Conservation (phyloP, 2,113 vertebrate species). For the Noturus placidus region DNA sequence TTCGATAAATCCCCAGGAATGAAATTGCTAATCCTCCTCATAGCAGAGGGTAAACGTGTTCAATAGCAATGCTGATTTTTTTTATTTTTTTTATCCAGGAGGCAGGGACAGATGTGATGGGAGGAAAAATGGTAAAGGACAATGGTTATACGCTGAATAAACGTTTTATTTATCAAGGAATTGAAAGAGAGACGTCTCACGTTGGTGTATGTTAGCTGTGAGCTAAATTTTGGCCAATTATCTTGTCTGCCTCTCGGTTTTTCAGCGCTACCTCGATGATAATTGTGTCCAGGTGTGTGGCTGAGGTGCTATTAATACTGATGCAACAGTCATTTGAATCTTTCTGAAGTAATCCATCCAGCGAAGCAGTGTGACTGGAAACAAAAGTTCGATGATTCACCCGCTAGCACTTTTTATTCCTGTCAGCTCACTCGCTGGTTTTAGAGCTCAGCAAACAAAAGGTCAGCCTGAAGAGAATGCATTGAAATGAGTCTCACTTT, state of each 20-base stretch:
- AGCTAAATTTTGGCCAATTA: not conserved
- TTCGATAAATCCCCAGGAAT: constrained; percentile 59
- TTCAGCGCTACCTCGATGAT: not conserved
- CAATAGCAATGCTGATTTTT: not conserved
- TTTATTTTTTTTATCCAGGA: not conserved
- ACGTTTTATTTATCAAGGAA: not conserved
- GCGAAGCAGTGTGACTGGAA: not conserved
- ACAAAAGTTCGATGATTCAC: constrained; percentile 7
- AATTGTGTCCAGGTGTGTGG: constrained; percentile 10
- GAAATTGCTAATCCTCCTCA: constrained; percentile 20
- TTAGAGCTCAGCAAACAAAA: constrained; percentile 48
- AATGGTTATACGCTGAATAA: no score
- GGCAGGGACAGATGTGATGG: not conserved
- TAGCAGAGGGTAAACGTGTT: not conserved
- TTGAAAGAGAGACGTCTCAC: not conserved
- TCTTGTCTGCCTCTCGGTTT: not conserved
- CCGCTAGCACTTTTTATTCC: not conserved
- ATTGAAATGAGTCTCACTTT: constrained; percentile 60
- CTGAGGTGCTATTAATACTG: not conserved
- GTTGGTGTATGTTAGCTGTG: not conserved
- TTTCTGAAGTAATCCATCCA: not conserved
- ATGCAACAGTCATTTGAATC: not conserved
- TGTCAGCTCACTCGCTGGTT: not conserved
- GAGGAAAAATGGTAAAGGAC: not conserved
- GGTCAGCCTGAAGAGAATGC: constrained; percentile 59